A percentile compares a stretch with the other conserved stretches of the same genome.
phyloP scores from a whole-genome alignment of 53 echinoderm and acorn worm genomes.

The Actinopyga echinites region DNA sequence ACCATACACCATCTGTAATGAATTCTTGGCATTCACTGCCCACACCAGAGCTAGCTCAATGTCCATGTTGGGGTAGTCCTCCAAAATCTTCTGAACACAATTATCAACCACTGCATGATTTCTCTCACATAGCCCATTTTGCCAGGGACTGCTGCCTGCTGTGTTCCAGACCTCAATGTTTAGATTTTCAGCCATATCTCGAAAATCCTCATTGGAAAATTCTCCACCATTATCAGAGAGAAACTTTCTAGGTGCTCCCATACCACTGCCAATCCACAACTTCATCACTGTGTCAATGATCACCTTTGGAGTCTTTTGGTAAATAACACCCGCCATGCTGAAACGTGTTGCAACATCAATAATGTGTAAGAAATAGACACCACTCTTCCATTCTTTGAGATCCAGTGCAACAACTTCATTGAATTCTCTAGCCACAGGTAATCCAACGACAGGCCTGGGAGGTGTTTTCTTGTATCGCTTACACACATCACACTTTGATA shows the following conservation, averaged over 20 bases:
- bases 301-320: too few species aligned
- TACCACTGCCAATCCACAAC: background rate
- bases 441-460: conserved; percentile 7
- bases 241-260: background rate
- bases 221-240: conserved; percentile 27
- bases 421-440: conserved; percentile 1
- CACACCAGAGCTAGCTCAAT: conserved; percentile 18
- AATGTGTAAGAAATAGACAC: conserved; percentile 1
- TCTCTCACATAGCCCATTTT: conserved; percentile 34
- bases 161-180: conserved; percentile 30
- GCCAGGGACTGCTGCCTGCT: conserved; percentile 11
- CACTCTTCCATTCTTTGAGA: conserved; percentile 28
- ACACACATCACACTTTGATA: background rate
- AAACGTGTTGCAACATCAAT: conserved; percentile 16
- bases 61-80: conserved; percentile 35
- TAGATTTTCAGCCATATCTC: conserved; percentile 36
- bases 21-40: conserved; percentile 34
- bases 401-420: conserved; percentile 3
- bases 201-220: conserved; percentile 16
- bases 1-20: conserved; percentile 25
- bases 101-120: conserved; percentile 31
- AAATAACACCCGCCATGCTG: background rate
- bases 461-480: background rate
- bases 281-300: too few species aligned
- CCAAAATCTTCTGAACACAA: conserved; percentile 14